phyloP scores from a whole-genome alignment of 2,888 invertebrate genomes.

The Amblyjoppa fuscipennis region DNA sequence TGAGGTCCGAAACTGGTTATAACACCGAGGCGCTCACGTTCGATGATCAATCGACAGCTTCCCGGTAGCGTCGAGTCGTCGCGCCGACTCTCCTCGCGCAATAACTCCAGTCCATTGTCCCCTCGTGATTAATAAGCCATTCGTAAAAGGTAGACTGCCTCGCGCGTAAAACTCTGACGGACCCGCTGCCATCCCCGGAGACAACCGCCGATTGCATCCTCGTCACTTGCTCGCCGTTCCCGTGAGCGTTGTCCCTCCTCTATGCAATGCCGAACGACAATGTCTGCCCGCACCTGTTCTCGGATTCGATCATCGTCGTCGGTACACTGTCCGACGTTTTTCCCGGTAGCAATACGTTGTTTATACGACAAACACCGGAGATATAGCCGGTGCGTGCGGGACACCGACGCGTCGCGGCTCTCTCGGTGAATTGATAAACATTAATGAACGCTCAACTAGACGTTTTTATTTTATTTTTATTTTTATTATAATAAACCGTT shows the following conservation, averaged over 20 bases:
- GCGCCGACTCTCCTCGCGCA: conserved; percentile 33
- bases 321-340: conserved; percentile 50
- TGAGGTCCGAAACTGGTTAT: conserved; percentile 11
- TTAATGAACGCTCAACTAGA: too few relatives aligned
- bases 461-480: too few relatives aligned
- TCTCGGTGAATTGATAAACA: conserved; percentile 16
- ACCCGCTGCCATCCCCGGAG: conserved; percentile 14
- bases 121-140: conserved; percentile 81
- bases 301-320: conserved; percentile 64
- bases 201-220: conserved; percentile 11
- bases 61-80: conserved; percentile 74
- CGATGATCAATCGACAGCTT: conserved; percentile 82
- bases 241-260: neutral
- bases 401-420: conserved; percentile 5
- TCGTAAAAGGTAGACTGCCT: conserved; percentile 70
- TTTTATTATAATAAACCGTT: too few relatives aligned
- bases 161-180: conserved; percentile 64
- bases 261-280: neutral
- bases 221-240: neutral
- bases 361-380: conserved; percentile 21
- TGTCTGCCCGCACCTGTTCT: conserved; percentile 58
- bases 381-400: conserved; percentile 11
- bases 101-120: conserved; percentile 67
- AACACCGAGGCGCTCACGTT: conserved; percentile 71
- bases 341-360: conserved; percentile 47